Conservation (phyloP, 2,797 vertebrate genomes). For the Pempheris klunzingeri region DNA sequence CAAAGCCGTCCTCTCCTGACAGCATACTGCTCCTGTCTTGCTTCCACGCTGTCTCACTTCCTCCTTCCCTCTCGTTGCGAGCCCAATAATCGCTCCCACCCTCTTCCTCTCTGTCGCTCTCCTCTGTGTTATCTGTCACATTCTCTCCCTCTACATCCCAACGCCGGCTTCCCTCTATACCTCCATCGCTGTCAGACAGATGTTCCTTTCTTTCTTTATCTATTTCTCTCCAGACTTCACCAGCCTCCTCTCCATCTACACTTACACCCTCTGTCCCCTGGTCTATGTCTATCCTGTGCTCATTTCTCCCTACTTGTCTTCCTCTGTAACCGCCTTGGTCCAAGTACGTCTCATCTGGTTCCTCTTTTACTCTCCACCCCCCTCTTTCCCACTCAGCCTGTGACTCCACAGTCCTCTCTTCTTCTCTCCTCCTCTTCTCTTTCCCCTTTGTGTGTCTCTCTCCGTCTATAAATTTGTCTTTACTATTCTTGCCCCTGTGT, state of each 20-base stretch:
- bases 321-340: conserved; percentile 36
- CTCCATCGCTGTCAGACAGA: conserved; percentile 55
- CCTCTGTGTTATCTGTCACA: conserved; percentile 59
- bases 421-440: conserved; percentile 49
- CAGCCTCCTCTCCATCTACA: conserved; percentile 64
- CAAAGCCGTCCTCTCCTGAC: conserved; percentile 78
- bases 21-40: conserved; percentile 62
- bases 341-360: conserved; percentile 59
- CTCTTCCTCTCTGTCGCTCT: conserved; percentile 74
- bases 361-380: conserved; percentile 42
- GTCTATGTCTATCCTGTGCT: conserved; percentile 29
- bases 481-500: conserved; percentile 66
- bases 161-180: conserved; percentile 33
- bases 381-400: conserved; percentile 37
- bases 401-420: conserved; percentile 33
- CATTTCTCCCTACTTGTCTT: conserved; percentile 40
- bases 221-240: conserved; percentile 44
- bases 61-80: conserved; percentile 64
- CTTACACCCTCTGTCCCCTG: conserved; percentile 50
- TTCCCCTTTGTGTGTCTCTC: conserved; percentile 53
- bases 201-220: conserved; percentile 39
- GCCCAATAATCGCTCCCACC: conserved; percentile 42
- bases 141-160: conserved; percentile 59
- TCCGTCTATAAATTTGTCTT: conserved; percentile 57
- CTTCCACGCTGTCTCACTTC: conserved; percentile 70